These are phyloP conservation scores for Drosophila diplacantha DNA, from an alignment of 2,888 invertebrate species.

Conservation along the genomic window DNA sequence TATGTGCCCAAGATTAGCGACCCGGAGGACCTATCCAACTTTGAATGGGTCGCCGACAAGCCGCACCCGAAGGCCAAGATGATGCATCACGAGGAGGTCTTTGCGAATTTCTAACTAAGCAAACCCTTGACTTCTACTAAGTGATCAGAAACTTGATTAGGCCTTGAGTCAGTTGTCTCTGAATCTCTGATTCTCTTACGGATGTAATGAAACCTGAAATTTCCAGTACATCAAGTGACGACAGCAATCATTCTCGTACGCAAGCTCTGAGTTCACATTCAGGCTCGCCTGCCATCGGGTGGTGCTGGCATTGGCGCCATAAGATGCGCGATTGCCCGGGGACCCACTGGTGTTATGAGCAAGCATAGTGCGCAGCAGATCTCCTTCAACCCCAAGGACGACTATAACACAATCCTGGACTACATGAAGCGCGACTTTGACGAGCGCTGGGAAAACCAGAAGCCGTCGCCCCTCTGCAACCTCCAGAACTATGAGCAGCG, in stretches of 20 bases:
- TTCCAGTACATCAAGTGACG: slow-evolving; percentile 33
- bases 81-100: slow-evolving; percentile 66
- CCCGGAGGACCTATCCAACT: slow-evolving; percentile 85
- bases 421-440: slow-evolving; percentile 51
- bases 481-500: slow-evolving; percentile 51
- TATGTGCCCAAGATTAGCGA: slow-evolving; percentile 81
- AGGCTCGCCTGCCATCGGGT: slow-evolving; percentile 4
- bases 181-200: neutral
- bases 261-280: neutral
- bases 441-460: slow-evolving; percentile 49
- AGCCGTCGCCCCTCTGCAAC: slow-evolving; percentile 53
- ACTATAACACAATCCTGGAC: slow-evolving; percentile 46
- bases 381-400: slow-evolving; percentile 58
- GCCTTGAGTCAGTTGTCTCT: slow-evolving; percentile 45
- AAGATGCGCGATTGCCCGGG: slow-evolving; percentile 44
- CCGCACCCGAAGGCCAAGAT: slow-evolving; percentile 51
- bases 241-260: neutral
- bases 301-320: slow-evolving; percentile 12
- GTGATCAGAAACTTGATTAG: neutral
- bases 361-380: slow-evolving; percentile 14
- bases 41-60: slow-evolving; percentile 74
- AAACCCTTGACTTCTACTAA: too few species aligned
- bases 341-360: slow-evolving; percentile 53
- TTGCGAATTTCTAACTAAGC: slow-evolving; percentile 54
- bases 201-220: slow-evolving; percentile 52